phyloP scores from a whole-genome alignment of 2,888 invertebrate species.

The Orthosia cruda region DNA sequence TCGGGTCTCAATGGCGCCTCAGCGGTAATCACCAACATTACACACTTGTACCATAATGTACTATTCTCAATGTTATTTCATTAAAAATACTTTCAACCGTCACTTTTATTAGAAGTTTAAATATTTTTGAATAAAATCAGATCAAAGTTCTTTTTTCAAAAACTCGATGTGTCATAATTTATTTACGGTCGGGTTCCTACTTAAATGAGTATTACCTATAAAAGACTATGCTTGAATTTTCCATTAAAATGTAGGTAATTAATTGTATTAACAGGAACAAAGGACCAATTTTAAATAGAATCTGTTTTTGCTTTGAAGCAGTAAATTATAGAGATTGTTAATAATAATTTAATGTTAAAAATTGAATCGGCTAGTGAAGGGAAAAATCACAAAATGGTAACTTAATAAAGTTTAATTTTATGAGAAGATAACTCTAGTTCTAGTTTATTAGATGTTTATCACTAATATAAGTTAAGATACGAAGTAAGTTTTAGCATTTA shows the following conservation, averaged over 20 bases:
- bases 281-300: neutral
- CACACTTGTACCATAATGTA: too few species aligned
- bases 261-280: neutral
- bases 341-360: neutral
- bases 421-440: neutral
- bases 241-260: neutral
- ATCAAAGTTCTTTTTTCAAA: too few species aligned
- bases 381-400: neutral
- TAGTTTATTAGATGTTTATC: neutral
- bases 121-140: too few species aligned
- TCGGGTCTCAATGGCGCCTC: too few species aligned
- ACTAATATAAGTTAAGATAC: neutral
- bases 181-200: too few species aligned
- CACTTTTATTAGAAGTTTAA: too few species aligned
- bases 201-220: too few species aligned
- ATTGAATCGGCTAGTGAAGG: neutral
- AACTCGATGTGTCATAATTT: too few species aligned
- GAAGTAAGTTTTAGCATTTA: neutral
- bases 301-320: neutral
- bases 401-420: neutral
- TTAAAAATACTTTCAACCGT: too few species aligned
- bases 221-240: neutral
- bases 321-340: neutral
- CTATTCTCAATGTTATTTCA: too few species aligned
- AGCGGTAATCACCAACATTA: too few species aligned